A percentile compares a stretch with the other conserved stretches of the same genome.
Conservation (phyloP, 1,140 invertebrate genomes). For the Drosophila nigrodunni region DNA sequence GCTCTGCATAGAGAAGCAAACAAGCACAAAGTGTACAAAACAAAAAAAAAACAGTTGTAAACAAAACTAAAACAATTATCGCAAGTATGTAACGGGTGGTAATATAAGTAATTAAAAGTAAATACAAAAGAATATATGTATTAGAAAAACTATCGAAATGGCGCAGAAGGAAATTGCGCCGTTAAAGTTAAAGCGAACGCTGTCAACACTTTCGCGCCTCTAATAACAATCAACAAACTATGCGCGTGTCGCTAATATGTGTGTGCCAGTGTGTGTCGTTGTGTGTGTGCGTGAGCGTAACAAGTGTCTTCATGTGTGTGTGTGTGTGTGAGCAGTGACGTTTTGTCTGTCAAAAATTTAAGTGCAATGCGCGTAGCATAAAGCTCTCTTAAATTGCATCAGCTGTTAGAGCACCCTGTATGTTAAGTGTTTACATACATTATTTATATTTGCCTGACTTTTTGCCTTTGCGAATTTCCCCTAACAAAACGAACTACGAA, state of each 20-base stretch:
- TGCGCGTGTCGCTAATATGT: slow-evolving; percentile 32
- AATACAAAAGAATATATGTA: slow-evolving; percentile 3
- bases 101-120: not conserved
- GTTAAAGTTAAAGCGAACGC: slow-evolving; percentile 42
- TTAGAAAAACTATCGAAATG: slow-evolving; percentile 28
- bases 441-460: not conserved
- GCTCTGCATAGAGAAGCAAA: not conserved
- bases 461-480: slow-evolving; percentile 21
- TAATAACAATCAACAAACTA: slow-evolving; percentile 43
- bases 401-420: not conserved
- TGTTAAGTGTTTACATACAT: not conserved
- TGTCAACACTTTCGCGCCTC: slow-evolving; percentile 30
- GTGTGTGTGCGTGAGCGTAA: slow-evolving; percentile 5
- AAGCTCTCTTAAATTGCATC: slow-evolving; percentile 17
- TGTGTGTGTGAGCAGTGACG: slow-evolving; percentile 6
- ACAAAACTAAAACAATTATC: slow-evolving; percentile 3
- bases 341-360: slow-evolving; percentile 18
- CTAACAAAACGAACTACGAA: not conserved
- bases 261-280: slow-evolving; percentile 5
- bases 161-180: slow-evolving; percentile 52
- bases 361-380: not conserved
- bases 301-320: slow-evolving; percentile 11
- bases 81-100: slow-evolving; percentile 21
- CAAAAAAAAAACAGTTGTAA: slow-evolving; percentile 13
- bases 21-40: slow-evolving; percentile 1